phyloP scores from a whole-genome alignment of 2,113 vertebrate genomes.

The Buteo buteo region DNA sequence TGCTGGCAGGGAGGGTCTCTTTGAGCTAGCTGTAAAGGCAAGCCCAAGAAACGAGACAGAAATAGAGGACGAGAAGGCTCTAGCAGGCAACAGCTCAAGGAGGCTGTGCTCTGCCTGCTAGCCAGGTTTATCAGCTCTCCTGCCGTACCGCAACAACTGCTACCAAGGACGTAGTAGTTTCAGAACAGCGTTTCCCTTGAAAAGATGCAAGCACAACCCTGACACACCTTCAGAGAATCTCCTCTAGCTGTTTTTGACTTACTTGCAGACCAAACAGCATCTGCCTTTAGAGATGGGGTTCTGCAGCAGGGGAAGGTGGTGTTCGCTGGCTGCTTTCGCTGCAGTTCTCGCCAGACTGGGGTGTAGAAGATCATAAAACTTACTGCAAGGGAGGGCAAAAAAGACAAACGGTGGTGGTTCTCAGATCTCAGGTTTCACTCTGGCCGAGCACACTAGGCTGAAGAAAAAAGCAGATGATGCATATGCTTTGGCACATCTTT shows the following conservation, averaged over 20 bases:
- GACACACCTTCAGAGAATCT: not conserved
- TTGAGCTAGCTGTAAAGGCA: not conserved
- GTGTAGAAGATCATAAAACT: not conserved
- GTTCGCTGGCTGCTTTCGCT: not conserved
- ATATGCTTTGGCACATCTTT: not conserved
- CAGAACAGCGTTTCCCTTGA: not conserved
- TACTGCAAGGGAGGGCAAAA: not conserved
- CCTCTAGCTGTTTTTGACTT: not conserved
- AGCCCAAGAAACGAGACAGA: not conserved
- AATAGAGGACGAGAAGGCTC: not conserved
- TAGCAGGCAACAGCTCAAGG: not conserved
- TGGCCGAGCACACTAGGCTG: not conserved
- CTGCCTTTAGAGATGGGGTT: not conserved
- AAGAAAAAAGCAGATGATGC: not conserved
- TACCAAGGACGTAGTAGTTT: not conserved
- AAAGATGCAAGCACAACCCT: not conserved
- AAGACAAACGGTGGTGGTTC: not conserved
- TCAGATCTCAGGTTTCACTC: not conserved
- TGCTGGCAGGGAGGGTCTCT: not conserved
- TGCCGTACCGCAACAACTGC: rapidly evolving
- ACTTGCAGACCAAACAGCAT: not conserved
- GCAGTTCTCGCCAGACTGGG: not conserved
- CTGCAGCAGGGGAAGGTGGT: not conserved
- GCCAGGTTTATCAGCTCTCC: not conserved
- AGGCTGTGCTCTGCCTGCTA: not conserved